Conservation (phyloP, 2,797 vertebrate genomes). For the Taeniopygia guttata region DNA sequence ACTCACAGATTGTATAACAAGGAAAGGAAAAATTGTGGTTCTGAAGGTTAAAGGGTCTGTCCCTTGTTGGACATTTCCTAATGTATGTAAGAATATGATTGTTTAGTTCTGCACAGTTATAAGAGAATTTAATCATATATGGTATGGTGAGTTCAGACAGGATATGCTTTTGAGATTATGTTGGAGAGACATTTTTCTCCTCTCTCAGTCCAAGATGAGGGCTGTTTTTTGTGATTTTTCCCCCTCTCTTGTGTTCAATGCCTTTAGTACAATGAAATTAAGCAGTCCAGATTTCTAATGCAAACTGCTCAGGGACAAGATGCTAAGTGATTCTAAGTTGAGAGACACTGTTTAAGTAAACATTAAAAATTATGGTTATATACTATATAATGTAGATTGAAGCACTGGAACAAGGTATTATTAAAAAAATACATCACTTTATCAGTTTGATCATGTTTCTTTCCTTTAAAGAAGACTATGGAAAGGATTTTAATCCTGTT, state of each 20-base stretch:
- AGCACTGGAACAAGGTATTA: conserved; percentile 71
- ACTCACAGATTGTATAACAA: conserved; percentile 21
- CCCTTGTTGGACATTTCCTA: neutral
- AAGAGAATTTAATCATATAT: neutral
- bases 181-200: neutral
- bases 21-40: neutral
- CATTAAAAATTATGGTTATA: conserved; percentile 71
- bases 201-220: neutral
- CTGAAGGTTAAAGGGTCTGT: conserved; percentile 29
- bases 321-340: conserved; percentile 71
- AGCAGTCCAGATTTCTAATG: conserved; percentile 66
- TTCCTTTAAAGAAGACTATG: conserved; percentile 50
- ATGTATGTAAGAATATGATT: neutral
- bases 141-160: neutral
- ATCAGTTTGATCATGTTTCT: conserved; percentile 60
- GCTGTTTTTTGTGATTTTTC: neutral
- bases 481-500: neutral
- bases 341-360: conserved; percentile 75
- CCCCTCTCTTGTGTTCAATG: neutral
- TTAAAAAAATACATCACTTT: conserved; percentile 71
- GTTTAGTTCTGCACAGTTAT: neutral
- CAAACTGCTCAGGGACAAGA: conserved; percentile 64
- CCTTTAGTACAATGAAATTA: conserved; percentile 50
- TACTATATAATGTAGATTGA: conserved; percentile 58
- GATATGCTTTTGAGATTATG: neutral